phyloP scores from a whole-genome alignment of 2,888 invertebrate genomes.

The Seira musarum region DNA sequence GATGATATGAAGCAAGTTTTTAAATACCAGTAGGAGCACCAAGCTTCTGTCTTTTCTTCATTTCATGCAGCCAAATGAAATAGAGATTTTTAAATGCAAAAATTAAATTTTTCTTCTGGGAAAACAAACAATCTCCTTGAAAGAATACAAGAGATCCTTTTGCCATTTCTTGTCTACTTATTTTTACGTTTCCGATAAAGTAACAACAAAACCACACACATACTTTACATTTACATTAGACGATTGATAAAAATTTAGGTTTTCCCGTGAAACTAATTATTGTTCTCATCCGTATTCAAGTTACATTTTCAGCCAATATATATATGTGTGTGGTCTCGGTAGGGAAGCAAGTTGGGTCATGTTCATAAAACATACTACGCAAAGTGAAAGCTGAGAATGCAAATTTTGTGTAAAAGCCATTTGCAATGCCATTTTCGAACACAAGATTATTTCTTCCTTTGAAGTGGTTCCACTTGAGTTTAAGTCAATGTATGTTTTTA shows the following conservation, averaged over 20 bases:
- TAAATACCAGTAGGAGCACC: too few species aligned
- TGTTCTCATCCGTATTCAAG: too few species aligned
- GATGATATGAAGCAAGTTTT: not conserved
- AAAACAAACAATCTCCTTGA: too few species aligned
- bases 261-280: not conserved
- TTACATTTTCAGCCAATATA: too few species aligned
- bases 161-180: too few species aligned
- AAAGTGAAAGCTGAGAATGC: not conserved
- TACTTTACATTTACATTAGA: not conserved
- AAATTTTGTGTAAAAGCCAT: not conserved
- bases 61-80: not conserved
- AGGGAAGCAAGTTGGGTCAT: not conserved
- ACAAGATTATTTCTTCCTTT: not conserved
- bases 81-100: too few species aligned
- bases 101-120: not conserved
- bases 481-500: not conserved
- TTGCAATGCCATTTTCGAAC: not conserved
- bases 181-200: too few species aligned
- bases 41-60: not conserved
- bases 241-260: not conserved
- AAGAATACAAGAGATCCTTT: too few species aligned
- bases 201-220: not conserved
- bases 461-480: not conserved
- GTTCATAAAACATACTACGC: not conserved
- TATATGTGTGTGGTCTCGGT: not conserved